Conservation (phyloP, 1,140 invertebrate species). For the Akabosia matsudoensis region DNA sequence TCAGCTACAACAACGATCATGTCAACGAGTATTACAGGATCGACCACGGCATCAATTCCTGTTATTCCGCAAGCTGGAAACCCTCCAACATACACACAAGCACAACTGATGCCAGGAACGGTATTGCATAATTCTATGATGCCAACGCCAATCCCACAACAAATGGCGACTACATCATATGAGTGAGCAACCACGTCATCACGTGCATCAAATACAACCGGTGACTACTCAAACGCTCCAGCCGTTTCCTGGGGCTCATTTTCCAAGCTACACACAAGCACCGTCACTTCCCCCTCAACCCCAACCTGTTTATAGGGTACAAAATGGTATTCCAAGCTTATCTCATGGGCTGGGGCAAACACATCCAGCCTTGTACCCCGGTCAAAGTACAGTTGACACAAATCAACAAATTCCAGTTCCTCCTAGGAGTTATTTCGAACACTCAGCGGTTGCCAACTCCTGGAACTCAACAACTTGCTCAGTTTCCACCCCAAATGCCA, state of each 20-base stretch:
- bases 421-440: no score
- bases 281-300: not conserved
- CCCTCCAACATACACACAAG: conserved; percentile 2
- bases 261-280: not conserved
- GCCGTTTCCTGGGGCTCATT: not conserved
- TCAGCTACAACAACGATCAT: not conserved
- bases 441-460: no score
- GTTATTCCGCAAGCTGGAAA: not conserved
- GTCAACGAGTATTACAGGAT: not conserved
- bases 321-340: not conserved
- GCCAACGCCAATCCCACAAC: not conserved
- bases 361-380: not conserved
- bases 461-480: no score
- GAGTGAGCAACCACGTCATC: not conserved
- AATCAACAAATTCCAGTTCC: no score
- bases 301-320: not conserved
- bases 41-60: not conserved
- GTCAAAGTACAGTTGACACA: not conserved
- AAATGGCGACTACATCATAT: not conserved
- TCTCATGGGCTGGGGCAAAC: not conserved
- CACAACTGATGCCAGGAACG: conserved; percentile 6
- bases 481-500: no score
- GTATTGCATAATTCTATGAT: not conserved
- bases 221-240: not conserved
- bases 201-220: not conserved